Evolutionary conservation across 2,888 invertebrate genomes (phyloP), one percentile per base, ranked within the genome.

Genomic region (Troides aeacus): DNA sequence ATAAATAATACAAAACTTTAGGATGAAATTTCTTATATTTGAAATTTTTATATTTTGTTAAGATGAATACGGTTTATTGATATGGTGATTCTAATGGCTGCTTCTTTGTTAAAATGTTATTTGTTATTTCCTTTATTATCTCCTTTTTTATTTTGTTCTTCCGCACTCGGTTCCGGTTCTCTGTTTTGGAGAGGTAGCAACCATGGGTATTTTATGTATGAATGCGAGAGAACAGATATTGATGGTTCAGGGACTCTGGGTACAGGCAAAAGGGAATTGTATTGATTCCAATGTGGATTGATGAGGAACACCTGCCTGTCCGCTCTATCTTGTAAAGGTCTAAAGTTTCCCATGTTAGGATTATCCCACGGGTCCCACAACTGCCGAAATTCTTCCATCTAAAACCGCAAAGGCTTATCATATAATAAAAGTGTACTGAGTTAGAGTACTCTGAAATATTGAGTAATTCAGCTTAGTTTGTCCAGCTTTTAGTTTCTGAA

Each of bases 301-400:
- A 94, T 92, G 69, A 94, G 93, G 74, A 93, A 93, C 0, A 95
- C 74, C 23, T 86, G 86, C 56, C 94, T 83, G 10, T 85, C 81
- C 30, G 79, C 76, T 5, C 84, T 76, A 2, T 90, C 87, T 78
- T 94, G 93, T 2, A 93, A 80, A 0, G 89, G 83, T 71, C 95
- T 88, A 73, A 82, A 94, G 80, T 95, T 95, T n/a, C 88, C 78
- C 12, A 88, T 73, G 53, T 94, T 89, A 0, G 90, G 93, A 65
- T 92, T 88, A 68, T 92, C 91, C 90, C 90, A 92, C 1, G 88
- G 87, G 65, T 94, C 86, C 78, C 92, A 85, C 10, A 95, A 75
- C 62, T 85, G 89, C 18, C 94, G 92, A 74, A 95, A 94, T 74
- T 88, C 81, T 70, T 89, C 90, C 78, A 94, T 85, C 95, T 66